Evolutionary conservation across 2,113 vertebrate genomes (phyloP).

Genomic region (Platysteira castanea): DNA sequence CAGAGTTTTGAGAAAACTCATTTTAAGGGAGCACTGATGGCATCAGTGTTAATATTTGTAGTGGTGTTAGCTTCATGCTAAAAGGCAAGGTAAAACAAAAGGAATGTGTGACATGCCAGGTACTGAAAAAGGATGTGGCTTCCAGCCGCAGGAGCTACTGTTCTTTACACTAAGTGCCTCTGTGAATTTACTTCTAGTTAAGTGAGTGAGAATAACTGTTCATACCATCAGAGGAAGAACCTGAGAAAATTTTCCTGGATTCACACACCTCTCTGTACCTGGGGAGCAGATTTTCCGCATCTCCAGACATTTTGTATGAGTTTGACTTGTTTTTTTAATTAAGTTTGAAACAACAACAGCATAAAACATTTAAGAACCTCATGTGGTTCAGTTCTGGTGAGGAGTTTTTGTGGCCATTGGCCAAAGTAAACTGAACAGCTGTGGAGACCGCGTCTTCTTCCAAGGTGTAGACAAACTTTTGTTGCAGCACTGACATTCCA

Average conservation of each 20-base stretch:
- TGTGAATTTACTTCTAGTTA: constrained; percentile 17
- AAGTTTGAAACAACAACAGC: constrained; percentile 7
- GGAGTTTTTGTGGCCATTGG: constrained; percentile 9
- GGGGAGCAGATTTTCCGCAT: constrained; percentile 44
- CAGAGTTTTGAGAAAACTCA: background rate
- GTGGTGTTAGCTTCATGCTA: background rate
- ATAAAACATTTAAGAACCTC: background rate
- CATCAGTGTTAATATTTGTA: background rate
- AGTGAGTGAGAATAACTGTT: constrained; percentile 58
- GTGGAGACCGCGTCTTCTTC: constrained; percentile 26
- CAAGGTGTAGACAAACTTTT: constrained; percentile 40
- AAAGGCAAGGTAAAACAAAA: background rate
- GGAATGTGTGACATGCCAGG: background rate
- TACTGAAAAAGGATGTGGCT: background rate
- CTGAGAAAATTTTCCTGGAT: constrained; percentile 56
- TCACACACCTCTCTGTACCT: constrained; percentile 4
- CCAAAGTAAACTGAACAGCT: constrained; percentile 45
- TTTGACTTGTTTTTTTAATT: background rate
- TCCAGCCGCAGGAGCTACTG: background rate
- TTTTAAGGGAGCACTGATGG: background rate
- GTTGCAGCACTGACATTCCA: background rate
- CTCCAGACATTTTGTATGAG: background rate
- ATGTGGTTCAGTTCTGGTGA: background rate
- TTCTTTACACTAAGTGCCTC: constrained; percentile 12
- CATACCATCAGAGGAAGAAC: constrained; percentile 55